Evolutionary conservation across 1,140 invertebrate species (phyloP), one percentile per base, ranked within the genome.

Genomic region (Euura lappo): DNA sequence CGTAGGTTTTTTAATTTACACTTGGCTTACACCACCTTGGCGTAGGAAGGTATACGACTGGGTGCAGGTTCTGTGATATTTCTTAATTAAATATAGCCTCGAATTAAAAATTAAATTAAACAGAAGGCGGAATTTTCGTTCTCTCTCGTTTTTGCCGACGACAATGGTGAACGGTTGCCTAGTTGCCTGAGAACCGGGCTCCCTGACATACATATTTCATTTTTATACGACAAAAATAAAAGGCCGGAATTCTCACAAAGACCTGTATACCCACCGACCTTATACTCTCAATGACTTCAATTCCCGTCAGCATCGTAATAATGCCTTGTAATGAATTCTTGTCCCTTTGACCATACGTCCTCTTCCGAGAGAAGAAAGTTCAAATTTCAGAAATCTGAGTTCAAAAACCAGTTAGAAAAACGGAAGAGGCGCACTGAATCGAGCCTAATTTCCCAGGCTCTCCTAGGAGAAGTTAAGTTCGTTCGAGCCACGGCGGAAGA

Each of bases 41-140:
- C 28, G 28, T 28, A 66, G 0, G 72, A 45, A 43, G 45, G 65
- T 72, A 70, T 73, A 74, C 71, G 8, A 44, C 28, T 10, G 28
- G n/a, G 28, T 28, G 72, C 69, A 71, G 74, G 78, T 77, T 80
- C 76, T 71, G 78, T 78, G 79, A 84, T 84, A 84, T 86, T 84
- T 85, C 84, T 86, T 84, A 85, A 86, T 86, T 86, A 85, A 86
- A 85, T 84, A 79, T 80, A 83, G 78, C 78, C 78, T 76, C 78
- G 76, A 81, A 79, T 83, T 82, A 85, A 85, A 85, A 85, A 83
- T 84, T 78, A 82, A 86, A 86, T 85, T 83, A 85, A 86, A 84
- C 83, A 82, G 80, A 83, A 81, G 78, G 77, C 77, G 71, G 76
- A 74, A 76, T 79, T 76, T 79, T 28, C 1, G 28, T 28, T 28